Conservation (phyloP, 2,113 vertebrate species). For the Tringa solitaria region DNA sequence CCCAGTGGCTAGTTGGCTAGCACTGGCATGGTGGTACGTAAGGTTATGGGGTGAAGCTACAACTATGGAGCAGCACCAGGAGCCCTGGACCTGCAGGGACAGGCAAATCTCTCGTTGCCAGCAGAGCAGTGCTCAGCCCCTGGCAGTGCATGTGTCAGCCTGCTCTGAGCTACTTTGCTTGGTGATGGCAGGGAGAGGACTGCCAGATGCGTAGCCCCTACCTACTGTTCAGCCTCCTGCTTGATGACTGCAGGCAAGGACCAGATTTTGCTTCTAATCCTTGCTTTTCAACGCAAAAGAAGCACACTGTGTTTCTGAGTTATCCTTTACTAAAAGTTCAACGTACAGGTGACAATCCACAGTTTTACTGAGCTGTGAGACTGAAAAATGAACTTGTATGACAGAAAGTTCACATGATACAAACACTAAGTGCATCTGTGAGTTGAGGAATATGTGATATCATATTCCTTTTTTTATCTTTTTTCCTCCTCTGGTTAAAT, state of each 20-base stretch:
- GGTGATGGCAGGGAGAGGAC: neutral
- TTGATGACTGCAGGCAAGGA: neutral
- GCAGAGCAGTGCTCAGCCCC: neutral
- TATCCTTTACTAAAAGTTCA: neutral
- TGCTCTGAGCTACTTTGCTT: neutral
- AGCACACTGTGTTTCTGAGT: neutral
- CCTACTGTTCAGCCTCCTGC: neutral
- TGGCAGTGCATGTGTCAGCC: neutral
- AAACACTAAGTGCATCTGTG: neutral
- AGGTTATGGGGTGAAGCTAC: neutral
- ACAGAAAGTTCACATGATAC: neutral
- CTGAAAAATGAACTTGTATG: neutral
- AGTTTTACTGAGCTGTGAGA: neutral
- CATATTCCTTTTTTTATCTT: neutral
- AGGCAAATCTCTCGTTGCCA: neutral
- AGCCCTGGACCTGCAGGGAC: neutral
- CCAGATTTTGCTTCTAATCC: neutral
- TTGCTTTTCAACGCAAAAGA: neutral
- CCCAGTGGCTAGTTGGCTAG: neutral
- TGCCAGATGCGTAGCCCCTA: neutral
- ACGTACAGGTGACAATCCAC: neutral
- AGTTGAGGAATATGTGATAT: neutral
- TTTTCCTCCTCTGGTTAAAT: neutral
- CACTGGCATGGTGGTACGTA: rapidly evolving
- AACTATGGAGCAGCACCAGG: neutral